These are phyloP conservation scores for Perithous albicinctus DNA, from an alignment of 2,888 invertebrate species.

Conservation along the genomic window DNA sequence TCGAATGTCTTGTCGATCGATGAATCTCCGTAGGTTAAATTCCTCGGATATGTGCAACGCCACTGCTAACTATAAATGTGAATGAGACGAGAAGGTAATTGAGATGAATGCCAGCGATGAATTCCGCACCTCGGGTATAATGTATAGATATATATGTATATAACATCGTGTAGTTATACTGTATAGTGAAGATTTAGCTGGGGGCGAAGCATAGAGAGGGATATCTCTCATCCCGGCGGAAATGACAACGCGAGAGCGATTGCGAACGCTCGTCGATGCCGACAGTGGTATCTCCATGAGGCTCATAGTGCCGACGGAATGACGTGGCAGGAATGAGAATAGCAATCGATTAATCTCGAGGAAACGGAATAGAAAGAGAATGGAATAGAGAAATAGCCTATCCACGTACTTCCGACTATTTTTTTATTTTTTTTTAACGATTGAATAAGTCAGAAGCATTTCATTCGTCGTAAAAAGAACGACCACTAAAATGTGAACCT, in stretches of 20 bases:
- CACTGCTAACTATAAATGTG: conserved; percentile 24
- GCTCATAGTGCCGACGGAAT: conserved; percentile 9
- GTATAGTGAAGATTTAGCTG: conserved; percentile 4
- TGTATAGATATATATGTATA: background rate
- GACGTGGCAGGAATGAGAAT: conserved; percentile 49
- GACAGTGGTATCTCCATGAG: conserved; percentile 31
- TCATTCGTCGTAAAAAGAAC: background rate
- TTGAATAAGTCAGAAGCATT: background rate
- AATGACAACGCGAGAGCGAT: conserved; percentile 49
- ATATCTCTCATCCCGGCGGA: conserved; percentile 37
- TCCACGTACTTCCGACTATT: background rate
- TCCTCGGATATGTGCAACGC: background rate
- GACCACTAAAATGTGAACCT: background rate
- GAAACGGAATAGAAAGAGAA: conserved; percentile 5
- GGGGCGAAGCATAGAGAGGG: background rate
- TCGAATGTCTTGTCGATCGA: conserved; percentile 27
- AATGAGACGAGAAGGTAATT: conserved; percentile 45
- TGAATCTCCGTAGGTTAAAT: conserved; percentile 36
- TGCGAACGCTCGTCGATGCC: conserved; percentile 35
- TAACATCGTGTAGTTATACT: conserved; percentile 26
- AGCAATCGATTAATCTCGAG: conserved; percentile 42
- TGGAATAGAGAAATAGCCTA: background rate
- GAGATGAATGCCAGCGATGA: conserved; percentile 40
- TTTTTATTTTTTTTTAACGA: background rate
- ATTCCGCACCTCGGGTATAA: conserved; percentile 28